Evolutionary conservation across 37 sponge, comb jelly and placozoan genomes (phyloP).

Genomic region (Chondrilla cf. caribensis): DNA sequence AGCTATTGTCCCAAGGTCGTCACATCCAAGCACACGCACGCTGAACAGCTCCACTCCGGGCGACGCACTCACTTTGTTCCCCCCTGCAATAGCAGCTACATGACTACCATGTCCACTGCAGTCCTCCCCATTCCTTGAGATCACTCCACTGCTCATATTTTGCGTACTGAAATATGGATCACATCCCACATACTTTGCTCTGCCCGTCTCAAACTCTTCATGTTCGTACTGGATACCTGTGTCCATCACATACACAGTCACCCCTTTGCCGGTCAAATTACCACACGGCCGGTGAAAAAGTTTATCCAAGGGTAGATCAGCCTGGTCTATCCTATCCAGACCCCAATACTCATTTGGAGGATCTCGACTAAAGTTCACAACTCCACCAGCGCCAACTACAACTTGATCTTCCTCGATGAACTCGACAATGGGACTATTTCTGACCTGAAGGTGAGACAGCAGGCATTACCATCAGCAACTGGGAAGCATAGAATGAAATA

Average conservation of each 20-base stretch:
- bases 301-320: slow-evolving; percentile 2
- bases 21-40: slow-evolving; percentile 55
- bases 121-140: slow-evolving; percentile 29
- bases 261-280: slow-evolving; percentile 62
- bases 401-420: slow-evolving; percentile 56
- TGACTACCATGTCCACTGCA: slow-evolving; percentile 69
- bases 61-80: slow-evolving; percentile 54
- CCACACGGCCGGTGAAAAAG: slow-evolving; percentile 38
- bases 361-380: background rate
- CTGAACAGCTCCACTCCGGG: slow-evolving; percentile 54
- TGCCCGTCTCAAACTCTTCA: slow-evolving; percentile 34
- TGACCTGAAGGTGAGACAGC: background rate
- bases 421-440: background rate
- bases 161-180: background rate
- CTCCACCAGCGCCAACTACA: slow-evolving; percentile 3
- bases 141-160: slow-evolving; percentile 9
- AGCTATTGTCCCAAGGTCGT: slow-evolving; percentile 16
- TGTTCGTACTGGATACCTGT: slow-evolving; percentile 61
- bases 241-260: slow-evolving; percentile 77
- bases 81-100: slow-evolving; percentile 67
- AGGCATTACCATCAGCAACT: too few relatives aligned
- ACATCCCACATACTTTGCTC: slow-evolving; percentile 48
- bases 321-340: slow-evolving; percentile 58
- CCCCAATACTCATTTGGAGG: slow-evolving; percentile 42
- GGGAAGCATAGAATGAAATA: too few relatives aligned